Evolutionary conservation across 2,888 invertebrate genomes (phyloP).

Genomic region (Leptopterna dolabrata): DNA sequence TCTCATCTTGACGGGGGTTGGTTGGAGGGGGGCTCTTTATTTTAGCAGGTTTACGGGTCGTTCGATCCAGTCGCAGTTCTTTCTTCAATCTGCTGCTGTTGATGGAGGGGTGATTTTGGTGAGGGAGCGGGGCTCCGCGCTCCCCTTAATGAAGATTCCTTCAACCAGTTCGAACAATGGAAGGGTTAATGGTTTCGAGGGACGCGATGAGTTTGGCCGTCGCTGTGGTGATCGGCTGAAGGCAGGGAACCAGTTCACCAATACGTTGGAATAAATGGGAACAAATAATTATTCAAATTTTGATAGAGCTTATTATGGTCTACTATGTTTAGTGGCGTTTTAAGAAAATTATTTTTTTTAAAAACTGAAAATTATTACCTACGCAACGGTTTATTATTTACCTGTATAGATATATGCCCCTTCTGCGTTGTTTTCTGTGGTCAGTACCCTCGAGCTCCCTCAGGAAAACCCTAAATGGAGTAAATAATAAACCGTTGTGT

Average conservation of each 20-base stretch:
- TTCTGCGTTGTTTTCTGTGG: too few relatives aligned
- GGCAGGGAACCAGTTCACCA: neutral
- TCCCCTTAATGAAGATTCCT: neutral
- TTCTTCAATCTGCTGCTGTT: neutral
- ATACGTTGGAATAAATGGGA: neutral
- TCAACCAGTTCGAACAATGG: neutral
- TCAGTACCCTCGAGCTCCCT: too few relatives aligned
- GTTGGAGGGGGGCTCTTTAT: neutral
- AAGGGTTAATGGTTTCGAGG: neutral
- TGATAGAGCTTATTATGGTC: too few relatives aligned
- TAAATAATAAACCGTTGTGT: too few relatives aligned
- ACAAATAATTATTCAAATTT: too few relatives aligned
- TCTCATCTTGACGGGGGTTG: neutral
- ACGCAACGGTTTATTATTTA: too few relatives aligned
- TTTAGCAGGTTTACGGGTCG: neutral
- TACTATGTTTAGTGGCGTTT: too few relatives aligned
- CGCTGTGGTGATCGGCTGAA: neutral
- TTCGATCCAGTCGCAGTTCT: neutral
- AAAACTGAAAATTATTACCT: too few relatives aligned
- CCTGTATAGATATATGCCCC: too few relatives aligned
- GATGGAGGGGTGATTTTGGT: too few relatives aligned
- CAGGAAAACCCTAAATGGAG: too few relatives aligned
- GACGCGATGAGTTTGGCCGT: neutral
- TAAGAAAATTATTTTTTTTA: too few relatives aligned
- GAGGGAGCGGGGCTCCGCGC: neutral